phyloP scores from a whole-genome alignment of 1,140 invertebrate genomes.

The Bombus consobrinus region DNA sequence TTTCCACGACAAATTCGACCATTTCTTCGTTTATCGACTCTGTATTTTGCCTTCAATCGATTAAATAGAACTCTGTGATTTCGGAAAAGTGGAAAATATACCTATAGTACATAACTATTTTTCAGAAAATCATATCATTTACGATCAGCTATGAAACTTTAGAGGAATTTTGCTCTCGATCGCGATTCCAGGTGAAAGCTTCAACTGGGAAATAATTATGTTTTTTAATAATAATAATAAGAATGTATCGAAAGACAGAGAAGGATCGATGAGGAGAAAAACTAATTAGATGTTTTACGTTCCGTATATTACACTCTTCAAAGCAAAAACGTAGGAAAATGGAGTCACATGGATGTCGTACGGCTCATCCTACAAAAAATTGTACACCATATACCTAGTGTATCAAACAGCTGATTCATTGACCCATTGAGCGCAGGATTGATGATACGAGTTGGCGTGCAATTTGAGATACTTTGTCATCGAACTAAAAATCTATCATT shows the following conservation, averaged over 20 bases:
- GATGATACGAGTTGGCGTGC: conserved; percentile 61
- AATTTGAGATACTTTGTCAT: conserved; percentile 64
- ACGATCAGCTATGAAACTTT: neutral
- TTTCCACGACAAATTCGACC: neutral
- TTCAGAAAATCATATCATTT: neutral
- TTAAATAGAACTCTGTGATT: neutral
- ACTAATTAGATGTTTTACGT: neutral
- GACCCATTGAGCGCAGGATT: conserved; percentile 52
- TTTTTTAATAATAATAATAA: neutral
- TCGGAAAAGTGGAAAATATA: neutral
- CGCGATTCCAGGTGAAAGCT: neutral
- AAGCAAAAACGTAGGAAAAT: neutral
- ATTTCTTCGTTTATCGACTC: neutral
- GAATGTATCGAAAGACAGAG: neutral
- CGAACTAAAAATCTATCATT: conserved; percentile 43
- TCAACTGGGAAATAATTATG: neutral
- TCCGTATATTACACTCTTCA: neutral
- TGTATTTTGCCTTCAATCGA: neutral
- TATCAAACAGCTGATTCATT: conserved; percentile 46
- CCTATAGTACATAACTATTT: neutral
- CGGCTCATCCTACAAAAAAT: neutral
- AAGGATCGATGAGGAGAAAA: neutral
- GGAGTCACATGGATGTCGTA: conserved; percentile 44
- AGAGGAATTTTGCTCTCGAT: neutral
- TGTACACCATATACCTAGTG: conserved; percentile 34